Evolutionary conservation across 2,797 vertebrate genomes (phyloP), one percentile per base, ranked within the genome.

Genomic region (Sciurus carolinensis): DNA sequence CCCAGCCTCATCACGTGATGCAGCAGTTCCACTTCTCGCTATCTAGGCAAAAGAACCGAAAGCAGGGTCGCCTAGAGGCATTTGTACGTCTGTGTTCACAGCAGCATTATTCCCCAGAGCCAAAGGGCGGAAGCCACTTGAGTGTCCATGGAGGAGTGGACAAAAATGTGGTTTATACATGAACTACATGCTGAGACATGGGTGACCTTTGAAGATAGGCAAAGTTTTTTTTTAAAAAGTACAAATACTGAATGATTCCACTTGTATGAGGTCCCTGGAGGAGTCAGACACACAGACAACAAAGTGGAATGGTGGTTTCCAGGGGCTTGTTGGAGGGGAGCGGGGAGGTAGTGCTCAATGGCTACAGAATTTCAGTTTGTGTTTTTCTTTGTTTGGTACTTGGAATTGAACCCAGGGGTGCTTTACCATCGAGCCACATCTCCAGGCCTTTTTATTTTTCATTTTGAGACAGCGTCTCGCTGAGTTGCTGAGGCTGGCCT

Each of bases 31-130:
- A 7, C 15, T 62, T 20, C 77, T 81, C 66, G 42, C 30, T 4
- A 3, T 36, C 17, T 1, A 33, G 8, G 28, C 47, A 0, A 15
- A 28, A 22, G 42, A 18, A 36, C 4, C 1, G 54, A 77, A 73
- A 83, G 54, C 42, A 62, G 52, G 33, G 33, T 57, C 64, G 36
- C 42, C 6, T 36, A 17, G 20, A 69, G 47, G 17, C 14, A 2
- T n/a, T 22, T 39, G 33, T 39, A 2, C 4, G 4, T 8, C 64
- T 15, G 1, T 14, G 71, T 22, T 11, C 50, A 18, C 1, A 44
- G 57, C 42, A 75, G 47, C 14, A 2, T 17, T 8, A 36, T 3
- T 67, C 30, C 33, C 0, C 17, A 3, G 7, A 62, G 72, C 24
- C 54, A 8, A 30, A 79, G 22, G 86, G 36, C 9, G 12, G 79